Base-by-base conservation (phyloP, 2,113 vertebrate genomes). In the Sinocyclocheilus grahami region DNA sequence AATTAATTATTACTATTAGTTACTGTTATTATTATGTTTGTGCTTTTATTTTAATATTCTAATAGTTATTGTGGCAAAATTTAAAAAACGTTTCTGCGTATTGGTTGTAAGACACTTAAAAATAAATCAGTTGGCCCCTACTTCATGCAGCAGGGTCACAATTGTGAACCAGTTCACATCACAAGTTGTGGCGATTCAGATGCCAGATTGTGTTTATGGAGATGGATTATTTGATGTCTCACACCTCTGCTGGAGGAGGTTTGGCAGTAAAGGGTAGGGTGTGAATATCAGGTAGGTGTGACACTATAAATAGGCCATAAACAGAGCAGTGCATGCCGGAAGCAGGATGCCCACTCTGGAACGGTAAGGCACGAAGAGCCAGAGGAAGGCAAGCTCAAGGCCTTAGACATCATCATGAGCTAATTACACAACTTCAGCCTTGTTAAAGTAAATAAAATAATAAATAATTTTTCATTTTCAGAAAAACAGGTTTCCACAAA, bases 261-360 rank as follows among this genome's bases (percentile, higher is more conserved):
- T 85, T 27, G 84, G 42, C 62, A 27, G 62, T 30, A 58, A 80
- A 76, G 81, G 14, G 48, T 27, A 60, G 76, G 84, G 82, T 7
- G 75, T 83, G 71, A 76, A 81, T 33, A 63, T 74, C 72, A 85
- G 87, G 86, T 89, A 93, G 90, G 89, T 92, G 91, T 86, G 86
- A 89, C 71, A 48, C 87, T 92, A 92, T 92, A 93, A 93, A 92
- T 93, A 91, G 89, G 16, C 65, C 27, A 86, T 90, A 91, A 92
- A 92, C 87, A 90, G 63, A 78, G 67, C 22, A 80, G 78, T 69
- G 75, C 33, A 67, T 89, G 87, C 84, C 80, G 14, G 30, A 48
- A 16, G n/a, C 30, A 9, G 5, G 60, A 37, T 84, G 77, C 58
- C 55, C 53, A 39, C 51, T 90, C 87, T 90, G 86, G 46, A 89